Evolutionary conservation across 2,797 vertebrate species (phyloP), one percentile per base, ranked within the genome.

Genomic region (Sus cebifrons): DNA sequence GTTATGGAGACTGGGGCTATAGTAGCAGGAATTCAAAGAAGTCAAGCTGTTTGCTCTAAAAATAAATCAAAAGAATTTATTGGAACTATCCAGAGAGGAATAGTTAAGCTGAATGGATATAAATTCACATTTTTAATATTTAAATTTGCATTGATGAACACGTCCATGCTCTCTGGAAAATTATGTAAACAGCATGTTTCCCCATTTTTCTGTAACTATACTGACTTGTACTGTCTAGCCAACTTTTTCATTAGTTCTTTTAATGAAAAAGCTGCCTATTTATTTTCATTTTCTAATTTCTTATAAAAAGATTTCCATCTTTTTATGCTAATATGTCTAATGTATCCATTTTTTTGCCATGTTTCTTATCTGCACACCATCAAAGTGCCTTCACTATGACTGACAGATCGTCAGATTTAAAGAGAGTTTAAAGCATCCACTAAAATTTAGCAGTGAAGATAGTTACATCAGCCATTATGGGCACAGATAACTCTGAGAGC

Each of bases 11-110:
- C 15, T 27, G 1, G 81, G 86, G 20, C n/a, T 86, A 2, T 65
- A 88, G 74, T 82, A 91, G 40, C 85, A 95, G 79, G 17, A 86
- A 94, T 77, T 92, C 84, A 96, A 85, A 97, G 89, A 71, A 81
- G 27, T n/a, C 91, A 93, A 85, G 82, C 67, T 96, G 49, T 70
- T 91, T 89, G 36, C 94, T 95, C 85, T 89, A 95, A 97, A 96
- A 97, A 83, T 96, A 97, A 94, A 91, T 88, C 85, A 86, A 90
- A 94, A 73, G 62, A 88, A 82, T 83, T 86, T 93, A 79, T 84
- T 73, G 73, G 60, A 92, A 52, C 21, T 32, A 94, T 94, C 74
- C 92, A 91, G 74, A 97, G 71, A 86, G 32, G 93, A 95, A 89
- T 89, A 70, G 65, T 89, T 94, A 96, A 95, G 36, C 52, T 92